Base-by-base conservation (phyloP, 2,797 vertebrate genomes). In the Hozukius guyotensis region DNA sequence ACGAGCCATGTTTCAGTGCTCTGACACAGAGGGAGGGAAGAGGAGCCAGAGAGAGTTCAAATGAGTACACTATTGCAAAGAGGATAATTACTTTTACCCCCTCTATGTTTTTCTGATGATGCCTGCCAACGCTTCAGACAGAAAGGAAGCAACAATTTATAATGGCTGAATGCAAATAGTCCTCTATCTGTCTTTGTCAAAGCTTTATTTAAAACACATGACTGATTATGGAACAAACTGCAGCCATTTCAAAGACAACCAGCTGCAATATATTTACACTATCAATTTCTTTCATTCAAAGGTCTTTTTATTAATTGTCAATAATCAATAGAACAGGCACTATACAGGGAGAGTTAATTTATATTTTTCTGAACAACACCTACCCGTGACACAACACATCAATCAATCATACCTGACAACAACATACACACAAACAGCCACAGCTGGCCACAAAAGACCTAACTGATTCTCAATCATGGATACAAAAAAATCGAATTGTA, bases 1-100 rank as follows among this genome's bases (percentile, higher is more conserved):
- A 77, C 80, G 82, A 94, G 88, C 96, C 96, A 97, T 96, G 94
- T 89, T 93, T 95, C 93, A 92, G 93, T 93, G 94, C 94, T 88
- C 95, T 96, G 87, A 31, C 22, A 38, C 65, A 69, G 34, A 36
- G 55, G 24, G 24, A 68, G 25, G 42, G 27, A 31, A 78, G 68
- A 82, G 65, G 63, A 77, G 69, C 74, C 69, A 31, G 42, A 67
- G 14, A 83, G n/a, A 75, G 75, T 78, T 87, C 73, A 87, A 13
- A 86, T 77, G 70, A 86, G 81, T 69, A 42, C 82, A 87, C 72
- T 38, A 42, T 10, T 49, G 68, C 52, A 80, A 65, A 78, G 64
- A 75, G 49, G 70, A 84, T 90, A 85, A 88, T 92, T 73, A 81
- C 72, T 91, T 91, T 87, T 77, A 82, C 59, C 34, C 53, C 25